Evolutionary conservation across 2,797 vertebrate genomes (phyloP).

Genomic region (Nyctibius grandis): DNA sequence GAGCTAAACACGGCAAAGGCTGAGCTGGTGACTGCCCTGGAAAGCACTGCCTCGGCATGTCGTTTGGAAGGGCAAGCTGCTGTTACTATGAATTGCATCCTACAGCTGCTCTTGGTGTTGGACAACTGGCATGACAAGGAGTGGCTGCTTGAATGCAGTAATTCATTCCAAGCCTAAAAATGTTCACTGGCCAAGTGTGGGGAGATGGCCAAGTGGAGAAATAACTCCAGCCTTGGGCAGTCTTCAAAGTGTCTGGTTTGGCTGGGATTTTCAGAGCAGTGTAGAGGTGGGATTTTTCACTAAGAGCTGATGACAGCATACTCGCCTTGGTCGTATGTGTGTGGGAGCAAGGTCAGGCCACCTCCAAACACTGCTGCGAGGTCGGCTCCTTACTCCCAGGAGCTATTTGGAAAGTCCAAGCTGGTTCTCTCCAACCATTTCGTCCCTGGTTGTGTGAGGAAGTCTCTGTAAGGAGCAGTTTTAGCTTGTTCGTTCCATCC

Average conservation of each 20-base stretch:
- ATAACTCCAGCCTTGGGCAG: background rate
- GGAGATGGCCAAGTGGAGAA: background rate
- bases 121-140: background rate
- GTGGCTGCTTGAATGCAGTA: background rate
- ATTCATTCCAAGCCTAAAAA: background rate
- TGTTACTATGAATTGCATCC: background rate
- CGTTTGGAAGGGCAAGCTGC: background rate
- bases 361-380: background rate
- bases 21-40: background rate
- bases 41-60: background rate
- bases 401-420: background rate
- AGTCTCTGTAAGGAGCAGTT: background rate
- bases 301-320: background rate
- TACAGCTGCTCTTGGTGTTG: background rate
- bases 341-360: background rate
- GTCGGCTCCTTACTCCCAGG: background rate
- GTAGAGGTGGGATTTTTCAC: background rate
- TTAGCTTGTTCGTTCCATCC: background rate
- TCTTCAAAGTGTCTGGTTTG: background rate
- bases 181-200: background rate
- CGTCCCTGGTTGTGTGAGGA: background rate
- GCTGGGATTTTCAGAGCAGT: background rate
- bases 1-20: background rate
- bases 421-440: background rate
- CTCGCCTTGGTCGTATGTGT: no score